Conservation (phyloP, 2,797 vertebrate genomes). For the Rhinichthys osculus region DNA sequence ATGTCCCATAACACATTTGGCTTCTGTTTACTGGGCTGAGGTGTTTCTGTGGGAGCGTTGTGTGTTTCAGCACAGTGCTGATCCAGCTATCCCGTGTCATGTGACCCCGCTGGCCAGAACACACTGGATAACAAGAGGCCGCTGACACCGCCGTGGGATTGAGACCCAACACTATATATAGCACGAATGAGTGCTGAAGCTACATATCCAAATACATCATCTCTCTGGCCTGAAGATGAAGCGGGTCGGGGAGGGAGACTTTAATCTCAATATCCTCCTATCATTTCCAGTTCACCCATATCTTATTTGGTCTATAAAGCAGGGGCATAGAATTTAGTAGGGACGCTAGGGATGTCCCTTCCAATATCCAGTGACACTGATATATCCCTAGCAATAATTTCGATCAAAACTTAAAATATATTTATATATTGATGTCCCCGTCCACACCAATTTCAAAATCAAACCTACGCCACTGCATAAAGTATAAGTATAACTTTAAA, state of each 20-base stretch:
- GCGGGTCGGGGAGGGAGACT: too few species aligned
- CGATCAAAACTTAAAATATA: too few species aligned
- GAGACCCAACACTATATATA: constrained; percentile 70
- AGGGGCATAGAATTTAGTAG: too few species aligned
- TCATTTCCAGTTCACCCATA: neutral
- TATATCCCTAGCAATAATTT: too few species aligned
- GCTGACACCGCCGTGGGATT: constrained; percentile 11
- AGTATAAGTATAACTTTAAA: neutral
- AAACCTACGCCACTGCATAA: too few species aligned
- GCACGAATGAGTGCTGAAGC: constrained; percentile 56
- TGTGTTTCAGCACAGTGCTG: constrained; percentile 18
- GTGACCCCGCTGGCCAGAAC: constrained; percentile 31
- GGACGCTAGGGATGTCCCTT: too few species aligned
- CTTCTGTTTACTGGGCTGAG: neutral
- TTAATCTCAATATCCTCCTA: neutral
- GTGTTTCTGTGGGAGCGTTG: neutral
- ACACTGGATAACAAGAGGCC: constrained; percentile 6
- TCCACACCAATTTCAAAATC: too few species aligned
- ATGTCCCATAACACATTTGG: neutral
- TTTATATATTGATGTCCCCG: too few species aligned
- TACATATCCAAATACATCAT: constrained; percentile 70
- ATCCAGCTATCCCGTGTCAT: constrained; percentile 4
- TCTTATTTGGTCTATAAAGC: neutral
- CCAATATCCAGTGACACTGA: too few species aligned
- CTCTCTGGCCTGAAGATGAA: neutral